Evolutionary conservation across 2,888 invertebrate species (phyloP).

Genomic region (Metalampra italica): DNA sequence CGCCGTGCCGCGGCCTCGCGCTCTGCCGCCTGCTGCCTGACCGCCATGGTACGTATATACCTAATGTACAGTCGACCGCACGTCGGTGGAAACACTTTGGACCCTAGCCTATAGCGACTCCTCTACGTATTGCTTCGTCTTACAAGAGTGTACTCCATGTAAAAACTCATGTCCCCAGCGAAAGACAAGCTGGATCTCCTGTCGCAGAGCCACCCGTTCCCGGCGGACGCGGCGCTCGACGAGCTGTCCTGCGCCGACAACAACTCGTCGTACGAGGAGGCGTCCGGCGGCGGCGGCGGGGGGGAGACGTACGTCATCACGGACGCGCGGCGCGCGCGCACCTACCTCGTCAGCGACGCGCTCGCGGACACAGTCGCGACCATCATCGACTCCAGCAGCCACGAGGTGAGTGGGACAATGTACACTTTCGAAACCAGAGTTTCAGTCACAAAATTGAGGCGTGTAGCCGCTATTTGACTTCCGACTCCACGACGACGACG

Average conservation of each 20-base stretch:
- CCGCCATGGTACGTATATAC: constrained; percentile 25
- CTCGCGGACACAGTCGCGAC: constrained; percentile 42
- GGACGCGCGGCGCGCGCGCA: constrained; percentile 44
- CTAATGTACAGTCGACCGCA: too few relatives aligned
- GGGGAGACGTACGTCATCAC: constrained; percentile 67
- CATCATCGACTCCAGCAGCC: constrained; percentile 34
- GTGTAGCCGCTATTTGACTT: too few relatives aligned
- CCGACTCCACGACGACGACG: too few relatives aligned
- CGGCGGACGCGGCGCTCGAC: constrained; percentile 33
- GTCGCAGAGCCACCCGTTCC: constrained; percentile 29
- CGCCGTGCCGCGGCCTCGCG: constrained; percentile 52
- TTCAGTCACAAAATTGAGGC: too few relatives aligned
- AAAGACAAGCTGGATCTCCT: constrained; percentile 54
- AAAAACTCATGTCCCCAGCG: constrained; percentile 22
- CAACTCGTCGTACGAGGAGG: constrained; percentile 16
- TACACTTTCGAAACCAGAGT: too few relatives aligned
- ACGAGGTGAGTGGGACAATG: not conserved
- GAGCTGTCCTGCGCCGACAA: constrained; percentile 34
- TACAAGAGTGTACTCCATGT: too few relatives aligned
- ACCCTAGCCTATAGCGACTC: too few relatives aligned
- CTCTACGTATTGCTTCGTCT: too few relatives aligned
- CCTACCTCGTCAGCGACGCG: constrained; percentile 57
- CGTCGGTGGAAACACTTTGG: too few relatives aligned
- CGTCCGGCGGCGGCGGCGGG: constrained; percentile 17
- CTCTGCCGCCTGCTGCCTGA: constrained; percentile 57